These are phyloP conservation scores for Tonatia bakeri DNA, from an alignment of 2,113 vertebrate genomes.

Conservation along the genomic window DNA sequence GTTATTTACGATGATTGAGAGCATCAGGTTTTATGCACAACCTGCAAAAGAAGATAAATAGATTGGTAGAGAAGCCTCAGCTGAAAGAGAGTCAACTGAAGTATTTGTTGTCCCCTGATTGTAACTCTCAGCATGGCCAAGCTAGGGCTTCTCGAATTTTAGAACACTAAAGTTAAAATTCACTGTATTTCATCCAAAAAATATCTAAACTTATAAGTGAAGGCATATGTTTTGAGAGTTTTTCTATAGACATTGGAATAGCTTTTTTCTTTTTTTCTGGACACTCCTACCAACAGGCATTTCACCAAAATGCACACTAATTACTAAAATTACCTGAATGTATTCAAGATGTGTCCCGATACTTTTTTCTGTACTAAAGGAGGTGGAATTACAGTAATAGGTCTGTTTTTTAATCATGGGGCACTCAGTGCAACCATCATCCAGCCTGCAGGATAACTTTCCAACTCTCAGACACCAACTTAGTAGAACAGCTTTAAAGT, in stretches of 20 bases:
- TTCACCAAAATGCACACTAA: slow-evolving; percentile 59
- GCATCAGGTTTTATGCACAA: slow-evolving; percentile 28
- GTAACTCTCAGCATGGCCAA: background rate
- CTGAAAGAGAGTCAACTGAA: background rate
- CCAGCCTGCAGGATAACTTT: slow-evolving; percentile 61
- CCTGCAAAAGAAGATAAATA: slow-evolving; percentile 18
- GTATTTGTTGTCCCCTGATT: background rate
- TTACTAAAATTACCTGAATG: slow-evolving; percentile 79
- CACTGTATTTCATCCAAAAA: slow-evolving; percentile 24
- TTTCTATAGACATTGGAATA: slow-evolving; percentile 58
- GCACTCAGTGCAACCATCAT: slow-evolving; percentile 43
- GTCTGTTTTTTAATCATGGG: slow-evolving; percentile 55
- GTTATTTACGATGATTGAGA: slow-evolving; percentile 60
- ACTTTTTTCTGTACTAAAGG: slow-evolving; percentile 49
- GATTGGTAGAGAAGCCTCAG: background rate
- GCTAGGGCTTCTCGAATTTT: background rate
- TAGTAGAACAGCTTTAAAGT: slow-evolving; percentile 47
- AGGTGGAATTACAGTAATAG: slow-evolving; percentile 67
- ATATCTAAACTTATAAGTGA: slow-evolving; percentile 39
- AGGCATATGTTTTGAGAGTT: slow-evolving; percentile 69
- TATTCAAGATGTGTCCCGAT: slow-evolving; percentile 74
- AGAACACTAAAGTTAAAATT: slow-evolving; percentile 24
- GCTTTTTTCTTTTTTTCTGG: slow-evolving; percentile 49
- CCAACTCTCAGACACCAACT: background rate
- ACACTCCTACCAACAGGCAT: slow-evolving; percentile 49